Percentiles rank a stretch among this genome's conserved stretches.
Conservation (phyloP, 2,888 invertebrate species). For the Drosophila paucipuncta region DNA sequence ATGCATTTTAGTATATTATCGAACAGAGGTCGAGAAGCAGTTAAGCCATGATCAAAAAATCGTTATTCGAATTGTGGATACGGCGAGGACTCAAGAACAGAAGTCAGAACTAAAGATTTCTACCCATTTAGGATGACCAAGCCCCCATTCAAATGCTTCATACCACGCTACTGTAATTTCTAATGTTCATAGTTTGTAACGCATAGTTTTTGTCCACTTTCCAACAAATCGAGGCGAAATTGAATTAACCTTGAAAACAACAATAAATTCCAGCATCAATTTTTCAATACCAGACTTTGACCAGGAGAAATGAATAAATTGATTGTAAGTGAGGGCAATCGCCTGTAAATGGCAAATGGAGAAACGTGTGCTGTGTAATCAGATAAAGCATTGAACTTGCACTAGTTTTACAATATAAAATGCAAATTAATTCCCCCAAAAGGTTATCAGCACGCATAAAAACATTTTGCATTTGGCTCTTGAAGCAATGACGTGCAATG, state of each 20-base stretch:
- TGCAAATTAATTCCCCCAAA: constrained; percentile 11
- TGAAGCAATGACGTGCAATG: constrained; percentile 1
- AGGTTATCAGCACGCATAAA: constrained; percentile 34
- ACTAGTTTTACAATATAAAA: constrained; percentile 11
- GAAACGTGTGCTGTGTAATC: constrained; percentile 48
- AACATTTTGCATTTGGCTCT: constrained; percentile 12
- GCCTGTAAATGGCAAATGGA: constrained; percentile 21
- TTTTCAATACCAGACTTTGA: not conserved
- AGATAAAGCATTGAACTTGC: constrained; percentile 50
- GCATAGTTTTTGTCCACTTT: not conserved
- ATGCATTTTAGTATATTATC: not conserved
- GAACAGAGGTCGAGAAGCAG: not conserved
- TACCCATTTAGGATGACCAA: not conserved
- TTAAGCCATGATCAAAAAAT: not conserved
- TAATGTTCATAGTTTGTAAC: not conserved
- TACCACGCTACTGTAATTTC: not conserved
- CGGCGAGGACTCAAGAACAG: no score
- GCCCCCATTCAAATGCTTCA: not conserved
- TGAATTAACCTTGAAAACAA: constrained; percentile 63
- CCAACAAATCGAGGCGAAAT: constrained; percentile 44
- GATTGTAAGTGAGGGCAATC: constrained; percentile 33
- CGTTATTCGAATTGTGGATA: not conserved
- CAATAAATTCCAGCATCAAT: constrained; percentile 38
- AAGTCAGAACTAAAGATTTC: no score
- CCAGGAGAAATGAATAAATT: constrained; percentile 19